Evolutionary conservation across 2,113 vertebrate species (phyloP).

Genomic region (Neogobius melanostomus): DNA sequence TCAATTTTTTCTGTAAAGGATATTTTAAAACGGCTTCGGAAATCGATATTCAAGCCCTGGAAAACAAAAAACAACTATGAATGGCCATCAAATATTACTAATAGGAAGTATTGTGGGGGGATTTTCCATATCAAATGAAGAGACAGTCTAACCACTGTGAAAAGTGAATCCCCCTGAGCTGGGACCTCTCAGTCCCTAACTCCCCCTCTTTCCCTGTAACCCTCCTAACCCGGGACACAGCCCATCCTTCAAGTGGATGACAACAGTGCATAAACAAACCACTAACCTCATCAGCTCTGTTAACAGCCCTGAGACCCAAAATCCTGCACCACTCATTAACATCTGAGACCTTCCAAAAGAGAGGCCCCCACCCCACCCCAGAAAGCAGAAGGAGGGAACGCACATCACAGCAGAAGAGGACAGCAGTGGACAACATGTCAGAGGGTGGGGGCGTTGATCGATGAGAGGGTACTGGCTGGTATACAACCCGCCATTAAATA

Average conservation of each 20-base stretch:
- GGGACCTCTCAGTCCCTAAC: conserved; percentile 15
- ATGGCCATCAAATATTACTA: not conserved
- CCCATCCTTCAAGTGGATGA: conserved; percentile 69
- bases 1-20: no score
- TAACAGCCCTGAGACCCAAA: conserved; percentile 50
- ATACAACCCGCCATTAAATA: conserved; percentile 33
- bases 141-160: not conserved
- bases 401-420: conserved; percentile 30
- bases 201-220: conserved; percentile 33
- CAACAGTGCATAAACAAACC: conserved; percentile 68
- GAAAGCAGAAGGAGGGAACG: conserved; percentile 2
- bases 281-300: conserved; percentile 68
- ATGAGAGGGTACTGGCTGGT: conserved; percentile 67
- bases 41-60: no score
- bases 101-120: not conserved
- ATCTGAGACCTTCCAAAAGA: conserved; percentile 55
- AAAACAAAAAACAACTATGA: no score
- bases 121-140: not conserved
- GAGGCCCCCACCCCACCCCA: conserved; percentile 3
- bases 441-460: conserved; percentile 69
- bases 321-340: conserved; percentile 65
- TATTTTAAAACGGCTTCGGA: no score
- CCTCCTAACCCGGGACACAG: conserved; percentile 38
- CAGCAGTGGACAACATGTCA: conserved; percentile 44
- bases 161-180: conserved; percentile 24